These are phyloP conservation scores for Marmota flaviventris DNA, from an alignment of 2,113 vertebrate species.

Conservation along the genomic window DNA sequence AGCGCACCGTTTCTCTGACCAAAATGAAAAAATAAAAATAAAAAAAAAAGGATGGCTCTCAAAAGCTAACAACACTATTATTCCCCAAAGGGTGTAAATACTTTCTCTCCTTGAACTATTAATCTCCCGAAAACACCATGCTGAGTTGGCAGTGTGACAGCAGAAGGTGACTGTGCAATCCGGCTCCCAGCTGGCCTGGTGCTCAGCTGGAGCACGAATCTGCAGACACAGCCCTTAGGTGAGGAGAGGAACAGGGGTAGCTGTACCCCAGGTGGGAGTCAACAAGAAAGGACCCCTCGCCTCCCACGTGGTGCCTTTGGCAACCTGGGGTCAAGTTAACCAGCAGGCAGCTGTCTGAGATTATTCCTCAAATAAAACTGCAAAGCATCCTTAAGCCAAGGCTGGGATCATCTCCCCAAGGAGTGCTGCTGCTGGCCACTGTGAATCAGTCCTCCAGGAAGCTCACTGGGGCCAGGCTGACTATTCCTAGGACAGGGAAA, in stretches of 20 bases:
- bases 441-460: background rate
- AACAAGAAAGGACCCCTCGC: background rate
- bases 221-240: background rate
- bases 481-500: background rate
- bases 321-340: background rate
- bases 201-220: no score
- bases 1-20: background rate
- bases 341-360: background rate
- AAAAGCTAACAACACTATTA: background rate
- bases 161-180: background rate
- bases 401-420: background rate
- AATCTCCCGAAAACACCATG: background rate
- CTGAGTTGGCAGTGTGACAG: background rate
- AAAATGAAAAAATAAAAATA: background rate
- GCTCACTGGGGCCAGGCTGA: rapidly evolving
- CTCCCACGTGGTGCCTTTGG: background rate
- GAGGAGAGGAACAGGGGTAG: rapidly evolving
- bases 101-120: background rate
- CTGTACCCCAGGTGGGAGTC: rapidly evolving
- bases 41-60: background rate
- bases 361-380: background rate
- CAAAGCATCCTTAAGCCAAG: background rate
- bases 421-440: background rate
- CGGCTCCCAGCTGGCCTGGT: background rate
- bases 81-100: background rate